Percentiles rank a stretch among this genome's conserved stretches.
Conservation (phyloP, 2,113 vertebrate genomes). For the Syngnathoides biaculeatus region DNA sequence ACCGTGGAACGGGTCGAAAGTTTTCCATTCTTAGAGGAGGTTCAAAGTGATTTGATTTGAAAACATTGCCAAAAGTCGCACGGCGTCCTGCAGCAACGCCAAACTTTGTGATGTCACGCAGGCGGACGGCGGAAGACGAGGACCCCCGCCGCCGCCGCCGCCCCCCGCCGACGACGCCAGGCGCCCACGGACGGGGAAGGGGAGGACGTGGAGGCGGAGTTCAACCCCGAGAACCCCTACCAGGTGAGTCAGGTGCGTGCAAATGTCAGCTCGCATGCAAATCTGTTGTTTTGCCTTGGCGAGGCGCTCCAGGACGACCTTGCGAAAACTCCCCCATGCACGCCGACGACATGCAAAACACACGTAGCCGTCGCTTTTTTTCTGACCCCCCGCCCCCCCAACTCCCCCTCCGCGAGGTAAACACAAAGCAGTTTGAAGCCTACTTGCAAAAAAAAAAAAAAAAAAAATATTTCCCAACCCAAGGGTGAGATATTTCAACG, state of each 20-base stretch:
- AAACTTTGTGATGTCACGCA: slow-evolving; percentile 60
- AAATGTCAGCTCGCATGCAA: slow-evolving; percentile 46
- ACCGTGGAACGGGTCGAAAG: neutral
- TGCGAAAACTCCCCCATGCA: too few relatives aligned
- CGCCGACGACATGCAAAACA: too few relatives aligned
- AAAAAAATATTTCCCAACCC: slow-evolving; percentile 60
- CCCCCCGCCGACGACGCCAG: slow-evolving; percentile 71
- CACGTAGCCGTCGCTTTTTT: too few relatives aligned
- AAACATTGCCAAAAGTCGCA: slow-evolving; percentile 25
- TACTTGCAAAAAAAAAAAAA: slow-evolving; percentile 26
- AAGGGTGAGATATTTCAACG: neutral
- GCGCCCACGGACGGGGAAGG: slow-evolving; percentile 58
- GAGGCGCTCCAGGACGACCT: too few relatives aligned
- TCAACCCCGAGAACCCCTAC: slow-evolving; percentile 89
- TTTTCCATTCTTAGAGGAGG: slow-evolving; percentile 32
- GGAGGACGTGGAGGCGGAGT: slow-evolving; percentile 59
- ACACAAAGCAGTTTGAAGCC: slow-evolving; percentile 10
- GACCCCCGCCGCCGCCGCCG: slow-evolving; percentile 59
- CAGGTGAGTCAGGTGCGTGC: slow-evolving; percentile 74
- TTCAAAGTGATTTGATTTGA: slow-evolving; percentile 42
- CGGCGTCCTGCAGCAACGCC: slow-evolving; percentile 33
- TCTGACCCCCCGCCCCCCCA: neutral
- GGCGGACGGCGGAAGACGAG: slow-evolving; percentile 80
- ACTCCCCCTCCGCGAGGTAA: slow-evolving; percentile 15
- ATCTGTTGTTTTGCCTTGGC: too few relatives aligned